These are phyloP conservation scores for Podarcis lilfordi DNA, from an alignment of 2,797 vertebrate genomes.

Conservation along the genomic window DNA sequence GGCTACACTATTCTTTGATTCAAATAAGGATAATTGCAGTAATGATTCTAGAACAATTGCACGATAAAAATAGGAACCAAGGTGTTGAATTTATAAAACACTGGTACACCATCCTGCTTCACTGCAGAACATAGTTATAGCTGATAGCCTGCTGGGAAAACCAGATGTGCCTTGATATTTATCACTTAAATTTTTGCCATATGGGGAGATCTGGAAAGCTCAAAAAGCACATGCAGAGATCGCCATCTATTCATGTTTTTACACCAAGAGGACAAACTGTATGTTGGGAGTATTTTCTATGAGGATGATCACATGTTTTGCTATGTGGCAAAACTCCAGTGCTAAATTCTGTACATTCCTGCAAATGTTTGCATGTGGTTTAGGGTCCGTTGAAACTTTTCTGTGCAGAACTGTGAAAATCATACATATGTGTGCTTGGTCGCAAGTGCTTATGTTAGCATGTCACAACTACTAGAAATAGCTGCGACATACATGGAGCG, in stretches of 20 bases:
- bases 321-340: neutral
- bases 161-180: constrained; percentile 23
- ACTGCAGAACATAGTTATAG: constrained; percentile 1
- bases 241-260: constrained; percentile 4
- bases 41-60: neutral
- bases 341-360: neutral
- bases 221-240: constrained; percentile 2
- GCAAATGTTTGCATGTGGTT: neutral
- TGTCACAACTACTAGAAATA: neutral
- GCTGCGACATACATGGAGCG: too few relatives aligned
- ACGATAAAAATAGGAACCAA: neutral
- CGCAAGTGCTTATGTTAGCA: neutral
- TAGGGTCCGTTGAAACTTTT: neutral
- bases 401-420: neutral
- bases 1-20: neutral
- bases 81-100: neutral
- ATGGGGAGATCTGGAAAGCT: constrained; percentile 5
- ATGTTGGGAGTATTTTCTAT: neutral
- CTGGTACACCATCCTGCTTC: neutral
- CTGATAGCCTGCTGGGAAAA: neutral
- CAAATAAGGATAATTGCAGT: neutral
- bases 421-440: neutral
- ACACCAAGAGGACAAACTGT: neutral
- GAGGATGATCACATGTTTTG: neutral
- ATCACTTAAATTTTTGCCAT: constrained; percentile 28